Conservation (phyloP, 2,888 invertebrate genomes). For the Subacronicta megacephala region DNA sequence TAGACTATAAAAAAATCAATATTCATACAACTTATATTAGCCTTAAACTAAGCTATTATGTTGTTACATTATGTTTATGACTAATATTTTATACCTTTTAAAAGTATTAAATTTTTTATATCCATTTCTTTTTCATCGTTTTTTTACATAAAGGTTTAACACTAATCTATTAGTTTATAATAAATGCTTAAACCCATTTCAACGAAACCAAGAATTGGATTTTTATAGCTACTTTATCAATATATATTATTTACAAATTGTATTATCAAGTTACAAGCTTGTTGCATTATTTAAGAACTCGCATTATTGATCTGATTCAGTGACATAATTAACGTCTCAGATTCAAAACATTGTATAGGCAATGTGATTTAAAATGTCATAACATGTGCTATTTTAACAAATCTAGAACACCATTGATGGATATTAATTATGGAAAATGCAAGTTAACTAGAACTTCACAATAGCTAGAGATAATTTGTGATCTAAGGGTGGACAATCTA, state of each 20-base stretch:
- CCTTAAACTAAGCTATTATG: constrained; percentile 51
- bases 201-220: constrained; percentile 34
- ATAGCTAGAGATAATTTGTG: too few species aligned
- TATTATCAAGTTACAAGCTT: constrained; percentile 21
- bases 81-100: constrained; percentile 67
- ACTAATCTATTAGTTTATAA: constrained; percentile 53
- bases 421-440: too few species aligned
- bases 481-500: too few species aligned
- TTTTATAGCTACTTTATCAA: constrained; percentile 39
- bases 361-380: too few species aligned
- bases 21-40: constrained; percentile 50
- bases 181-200: constrained; percentile 57
- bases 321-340: too few species aligned
- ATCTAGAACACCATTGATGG: too few species aligned
- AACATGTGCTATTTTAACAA: too few species aligned
- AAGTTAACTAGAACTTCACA: too few species aligned
- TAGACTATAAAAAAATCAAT: constrained; percentile 60
- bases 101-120: constrained; percentile 69
- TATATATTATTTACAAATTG: constrained; percentile 53
- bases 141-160: constrained; percentile 54
- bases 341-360: too few species aligned
- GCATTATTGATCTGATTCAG: too few species aligned
- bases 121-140: constrained; percentile 53
- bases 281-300: constrained; percentile 25
- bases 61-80: constrained; percentile 32